Evolutionary conservation across 2,797 vertebrate species (phyloP).

Genomic region (Sparus aurata): DNA sequence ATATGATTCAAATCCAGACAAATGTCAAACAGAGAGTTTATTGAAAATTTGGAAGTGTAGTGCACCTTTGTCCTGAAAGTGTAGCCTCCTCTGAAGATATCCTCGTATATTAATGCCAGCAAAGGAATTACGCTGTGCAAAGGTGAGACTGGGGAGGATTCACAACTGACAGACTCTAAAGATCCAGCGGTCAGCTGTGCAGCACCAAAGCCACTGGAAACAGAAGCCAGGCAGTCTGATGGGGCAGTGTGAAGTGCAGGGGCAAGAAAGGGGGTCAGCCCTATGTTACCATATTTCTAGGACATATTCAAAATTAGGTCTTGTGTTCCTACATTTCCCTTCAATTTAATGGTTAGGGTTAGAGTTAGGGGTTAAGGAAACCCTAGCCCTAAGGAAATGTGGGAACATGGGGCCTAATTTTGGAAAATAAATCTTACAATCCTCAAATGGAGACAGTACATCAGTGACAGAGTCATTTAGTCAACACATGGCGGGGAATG

Average conservation of each 20-base stretch:
- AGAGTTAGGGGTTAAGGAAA: too few relatives aligned
- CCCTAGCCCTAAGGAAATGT: too few relatives aligned
- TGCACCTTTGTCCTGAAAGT: not conserved
- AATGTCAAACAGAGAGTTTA: not conserved
- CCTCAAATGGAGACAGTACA: not conserved
- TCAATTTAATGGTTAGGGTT: too few relatives aligned
- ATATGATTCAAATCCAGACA: not conserved
- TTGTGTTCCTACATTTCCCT: too few relatives aligned
- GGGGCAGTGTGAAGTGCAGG: slow-evolving; percentile 12
- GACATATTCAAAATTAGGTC: too few relatives aligned
- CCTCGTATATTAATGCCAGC: not conserved
- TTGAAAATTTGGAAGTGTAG: not conserved
- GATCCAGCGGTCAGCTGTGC: slow-evolving; percentile 16
- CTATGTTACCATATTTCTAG: too few relatives aligned
- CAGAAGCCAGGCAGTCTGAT: slow-evolving; percentile 9
- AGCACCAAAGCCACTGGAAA: slow-evolving; percentile 12
- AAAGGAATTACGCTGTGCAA: not conserved
- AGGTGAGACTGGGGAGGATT: not conserved
- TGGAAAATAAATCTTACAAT: too few relatives aligned
- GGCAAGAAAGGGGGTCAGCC: not conserved
- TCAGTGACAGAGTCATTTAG: not conserved
- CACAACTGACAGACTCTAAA: slow-evolving; percentile 15
- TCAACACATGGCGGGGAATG: not conserved
- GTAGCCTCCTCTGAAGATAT: not conserved
- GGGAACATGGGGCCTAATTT: too few relatives aligned